Evolutionary conservation across 2,797 vertebrate species (phyloP).

Genomic region (Anguilla anguilla): DNA sequence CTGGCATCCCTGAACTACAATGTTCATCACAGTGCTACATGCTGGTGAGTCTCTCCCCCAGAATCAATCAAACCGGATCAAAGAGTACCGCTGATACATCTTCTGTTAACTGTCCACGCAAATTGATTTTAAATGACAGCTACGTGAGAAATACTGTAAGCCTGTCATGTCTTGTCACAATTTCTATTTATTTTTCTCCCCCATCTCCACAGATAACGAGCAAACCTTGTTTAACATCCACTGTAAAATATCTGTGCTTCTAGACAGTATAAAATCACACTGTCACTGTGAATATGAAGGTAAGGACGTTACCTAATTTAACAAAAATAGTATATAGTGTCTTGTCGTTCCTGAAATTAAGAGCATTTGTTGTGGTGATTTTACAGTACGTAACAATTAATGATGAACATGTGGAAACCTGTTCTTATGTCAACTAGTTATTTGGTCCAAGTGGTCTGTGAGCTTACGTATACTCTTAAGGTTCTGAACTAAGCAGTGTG

Average conservation of each 20-base stretch:
- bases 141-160: background rate
- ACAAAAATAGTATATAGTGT: background rate
- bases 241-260: conserved; percentile 50
- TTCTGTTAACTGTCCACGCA: background rate
- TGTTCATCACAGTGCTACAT: conserved; percentile 3
- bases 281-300: conserved; percentile 51
- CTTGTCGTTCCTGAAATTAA: background rate
- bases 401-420: background rate
- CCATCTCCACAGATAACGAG: conserved; percentile 47
- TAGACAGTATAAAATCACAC: conserved; percentile 42
- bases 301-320: background rate
- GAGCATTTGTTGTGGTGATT: background rate
- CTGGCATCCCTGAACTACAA: background rate
- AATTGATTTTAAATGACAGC: background rate
- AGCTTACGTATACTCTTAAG: background rate
- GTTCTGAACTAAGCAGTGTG: background rate
- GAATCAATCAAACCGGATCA: background rate
- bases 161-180: background rate
- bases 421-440: background rate
- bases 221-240: conserved; percentile 47
- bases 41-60: background rate
- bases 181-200: background rate
- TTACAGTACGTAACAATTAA: background rate
- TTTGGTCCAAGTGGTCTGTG: background rate
- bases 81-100: background rate